Conservation (phyloP, 1,140 invertebrate species). For the Papilio polyxenes region DNA sequence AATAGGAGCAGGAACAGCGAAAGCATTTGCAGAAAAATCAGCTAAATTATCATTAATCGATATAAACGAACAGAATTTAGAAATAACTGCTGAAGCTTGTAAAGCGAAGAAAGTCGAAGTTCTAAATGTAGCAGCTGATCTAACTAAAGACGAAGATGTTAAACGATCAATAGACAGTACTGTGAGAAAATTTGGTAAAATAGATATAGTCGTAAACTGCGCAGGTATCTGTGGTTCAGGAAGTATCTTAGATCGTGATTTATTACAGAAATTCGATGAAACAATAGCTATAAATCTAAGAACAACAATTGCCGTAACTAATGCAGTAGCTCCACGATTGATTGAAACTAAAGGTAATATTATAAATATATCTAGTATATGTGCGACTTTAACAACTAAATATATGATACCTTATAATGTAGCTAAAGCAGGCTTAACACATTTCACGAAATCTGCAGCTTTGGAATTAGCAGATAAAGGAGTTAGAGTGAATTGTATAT, state of each 20-base stretch:
- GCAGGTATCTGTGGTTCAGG: conserved; percentile 39
- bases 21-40: conserved; percentile 43
- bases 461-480: conserved; percentile 43
- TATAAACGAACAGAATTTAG: conserved; percentile 40
- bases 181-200: conserved; percentile 43
- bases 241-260: conserved; percentile 40
- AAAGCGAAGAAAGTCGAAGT: conserved; percentile 43
- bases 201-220: conserved; percentile 45
- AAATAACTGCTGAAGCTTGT: conserved; percentile 40
- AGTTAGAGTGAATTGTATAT: conserved; percentile 45
- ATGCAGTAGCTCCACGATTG: conserved; percentile 28
- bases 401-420: conserved; percentile 36
- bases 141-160: conserved; percentile 41
- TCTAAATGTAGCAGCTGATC: conserved; percentile 32
- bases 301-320: conserved; percentile 39
- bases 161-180: conserved; percentile 38
- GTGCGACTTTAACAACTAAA: not conserved
- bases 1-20: conserved; percentile 42
- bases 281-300: conserved; percentile 44
- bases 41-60: conserved; percentile 44
- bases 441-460: conserved; percentile 43
- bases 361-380: conserved; percentile 45
- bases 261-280: conserved; percentile 44
- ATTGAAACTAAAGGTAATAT: conserved; percentile 43
- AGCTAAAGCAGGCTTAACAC: conserved; percentile 37